A percentile compares a stretch with the other conserved stretches of the same genome.
Conservation (phyloP, 2,113 vertebrate genomes). For the Leptosomus discolor region DNA sequence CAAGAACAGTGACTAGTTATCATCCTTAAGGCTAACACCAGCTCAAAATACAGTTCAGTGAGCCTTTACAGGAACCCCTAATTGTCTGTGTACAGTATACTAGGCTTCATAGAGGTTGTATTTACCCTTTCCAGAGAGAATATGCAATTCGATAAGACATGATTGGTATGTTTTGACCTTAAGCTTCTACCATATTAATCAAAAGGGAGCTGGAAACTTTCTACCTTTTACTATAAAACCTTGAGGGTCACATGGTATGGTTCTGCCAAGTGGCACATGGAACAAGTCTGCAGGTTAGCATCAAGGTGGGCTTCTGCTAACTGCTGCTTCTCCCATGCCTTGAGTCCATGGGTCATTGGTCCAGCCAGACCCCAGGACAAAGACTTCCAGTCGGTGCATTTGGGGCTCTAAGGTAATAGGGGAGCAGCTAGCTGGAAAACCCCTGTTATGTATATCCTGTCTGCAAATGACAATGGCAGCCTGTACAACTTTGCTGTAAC, state of each 20-base stretch:
- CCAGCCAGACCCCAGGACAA: neutral
- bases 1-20: constrained; percentile 40
- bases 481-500: neutral
- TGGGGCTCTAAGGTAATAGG: neutral
- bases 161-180: neutral
- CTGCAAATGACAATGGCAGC: neutral
- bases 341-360: neutral
- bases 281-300: neutral
- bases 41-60: constrained; percentile 26
- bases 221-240: neutral
- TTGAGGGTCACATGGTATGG: neutral
- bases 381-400: neutral
- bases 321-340: neutral
- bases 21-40: constrained; percentile 37
- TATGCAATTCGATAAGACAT: neutral
- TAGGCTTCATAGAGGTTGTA: neutral
- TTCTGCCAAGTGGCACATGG: neutral
- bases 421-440: neutral
- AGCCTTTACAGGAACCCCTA: constrained; percentile 25
- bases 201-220: constrained; percentile 6
- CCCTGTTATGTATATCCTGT: neutral
- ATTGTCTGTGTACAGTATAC: neutral
- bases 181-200: neutral
- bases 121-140: constrained; percentile 13
- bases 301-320: neutral